Evolutionary conservation across 2,888 invertebrate genomes (phyloP), one percentile per base, ranked within the genome.

Genomic region (Unio pictorum): DNA sequence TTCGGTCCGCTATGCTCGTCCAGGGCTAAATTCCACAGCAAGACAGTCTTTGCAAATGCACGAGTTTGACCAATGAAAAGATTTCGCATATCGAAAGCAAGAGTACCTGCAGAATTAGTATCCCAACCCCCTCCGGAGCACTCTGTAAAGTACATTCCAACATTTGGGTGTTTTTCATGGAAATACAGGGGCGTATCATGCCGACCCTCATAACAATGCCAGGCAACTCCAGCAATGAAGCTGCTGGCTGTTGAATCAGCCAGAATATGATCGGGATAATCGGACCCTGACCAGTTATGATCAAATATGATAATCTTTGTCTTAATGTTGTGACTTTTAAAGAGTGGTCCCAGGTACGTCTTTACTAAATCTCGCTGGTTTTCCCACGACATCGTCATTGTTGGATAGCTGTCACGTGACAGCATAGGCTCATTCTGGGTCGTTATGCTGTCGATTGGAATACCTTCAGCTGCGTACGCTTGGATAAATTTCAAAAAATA

Each of bases 401-500:
- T 74, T 18, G 79, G 79, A 26, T 79, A 79, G 17, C 67, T 67
- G 26, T 69, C 55, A 1, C 69, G 62, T 8, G 73, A 67, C 5
- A 71, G 59, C 20, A 73, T 64, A 0, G 81, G 81, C 55, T 81
- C 81, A 55, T 81, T 81, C 66, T 81, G 81, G 11, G 76, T 66
- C 1, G 76, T 71, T 17, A 81, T 67, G 2, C 77, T 64, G 11
- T 74, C 67, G 11, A 81, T 77, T 3, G 60, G 64, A 34, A 81
- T 76, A 5, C 81, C 81, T 62, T 75, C 77, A 7, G 63, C 58
- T 45, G 63, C 58, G 34, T 81, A 81, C 17, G 72, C 77, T 55
- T 77, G 72, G 11, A 81, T 74, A n/a, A 81, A 79, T 59, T 75
- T 77, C 0, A 77, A 71, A 60, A 81, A 79, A 63, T 81, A 81